phyloP scores from a whole-genome alignment of 2,888 invertebrate genomes.

The Stenoptilia bipunctidactyla region DNA sequence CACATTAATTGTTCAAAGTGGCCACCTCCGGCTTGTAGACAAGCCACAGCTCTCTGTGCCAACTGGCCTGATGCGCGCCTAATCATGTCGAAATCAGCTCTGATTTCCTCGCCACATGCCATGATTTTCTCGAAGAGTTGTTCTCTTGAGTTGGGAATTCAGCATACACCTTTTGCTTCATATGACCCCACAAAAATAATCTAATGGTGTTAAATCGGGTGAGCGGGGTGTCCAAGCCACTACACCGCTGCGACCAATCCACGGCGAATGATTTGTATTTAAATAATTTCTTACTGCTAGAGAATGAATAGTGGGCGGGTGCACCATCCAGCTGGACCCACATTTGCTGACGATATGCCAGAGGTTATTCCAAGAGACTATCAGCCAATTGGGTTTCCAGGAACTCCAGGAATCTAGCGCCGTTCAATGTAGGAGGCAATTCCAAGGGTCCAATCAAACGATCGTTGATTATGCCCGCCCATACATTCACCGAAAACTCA shows the following conservation, averaged over 20 bases:
- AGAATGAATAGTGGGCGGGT: constrained; percentile 6
- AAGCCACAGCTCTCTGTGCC: no score
- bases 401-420: background rate
- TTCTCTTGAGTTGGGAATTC: no score
- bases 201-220: constrained; percentile 9
- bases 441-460: constrained; percentile 17
- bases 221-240: constrained; percentile 13
- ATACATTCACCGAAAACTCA: constrained; percentile 17
- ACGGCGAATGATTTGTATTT: constrained; percentile 7
- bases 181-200: constrained; percentile 9
- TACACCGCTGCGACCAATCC: constrained; percentile 12
- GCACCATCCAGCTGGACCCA: constrained; percentile 4
- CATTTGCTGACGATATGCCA: background rate
- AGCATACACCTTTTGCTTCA: constrained; percentile 8
- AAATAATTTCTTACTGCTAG: constrained; percentile 3
- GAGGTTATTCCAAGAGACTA: background rate
- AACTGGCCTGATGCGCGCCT: background rate
- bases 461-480: constrained; percentile 19
- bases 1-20: no score
- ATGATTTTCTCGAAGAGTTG: no score
- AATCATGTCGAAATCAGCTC: no score
- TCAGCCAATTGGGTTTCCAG: background rate
- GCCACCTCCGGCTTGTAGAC: no score
- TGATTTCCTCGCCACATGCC: no score
- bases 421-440: background rate